Base-by-base conservation (phyloP, 2,113 vertebrate species). In the Neogale vison region DNA sequence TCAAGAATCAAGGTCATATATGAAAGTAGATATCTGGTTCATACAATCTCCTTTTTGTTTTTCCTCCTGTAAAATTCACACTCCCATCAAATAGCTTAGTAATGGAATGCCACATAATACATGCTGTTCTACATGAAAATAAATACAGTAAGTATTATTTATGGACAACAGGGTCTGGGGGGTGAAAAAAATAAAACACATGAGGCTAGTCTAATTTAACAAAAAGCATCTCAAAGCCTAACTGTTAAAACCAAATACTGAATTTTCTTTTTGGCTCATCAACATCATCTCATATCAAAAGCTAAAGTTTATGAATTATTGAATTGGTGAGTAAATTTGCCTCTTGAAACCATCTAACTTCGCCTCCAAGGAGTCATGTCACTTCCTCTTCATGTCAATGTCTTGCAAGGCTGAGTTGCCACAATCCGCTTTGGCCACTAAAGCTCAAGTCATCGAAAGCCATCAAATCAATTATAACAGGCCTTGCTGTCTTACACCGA, bases 381-480 rank as follows among this genome's bases (percentile, higher is more conserved):
- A 99, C 98, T 94, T 99, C 98, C 98, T 98, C 98, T 99, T 98
- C 98, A 98, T 97, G 98, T 99, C 98, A 99, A 97, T 97, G 97
- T 97, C 98, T 98, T 97, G 97, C 98, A 98, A 98, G 88, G 98
- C 96, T 98, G 98, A 97, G 95, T 96, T 98, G 98, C 98, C 97
- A 98, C 83, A 94, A 97, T 98, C 96, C 10, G 74, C 5, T 45
- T 97, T 96, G 97, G 98, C 98, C 98, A 98, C 98, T 98, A 97
- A 97, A 97, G 97, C 98, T 96, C 95, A 92, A 98, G 98, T 98
- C 98, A 98, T 97, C 98, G 76, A 5, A 93, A 99, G 98, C 98
- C 98, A 99, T 99, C 98, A 98, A 98, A 98, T 98, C 98, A 98
- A 98, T 99, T 98, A 98, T 96, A 98, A 97, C 95, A 98, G 98